A percentile compares a stretch with the other conserved stretches of the same genome.
Evolutionary conservation across 2,888 invertebrate genomes (phyloP).

Genomic region (Cheiracanthium punctorium): DNA sequence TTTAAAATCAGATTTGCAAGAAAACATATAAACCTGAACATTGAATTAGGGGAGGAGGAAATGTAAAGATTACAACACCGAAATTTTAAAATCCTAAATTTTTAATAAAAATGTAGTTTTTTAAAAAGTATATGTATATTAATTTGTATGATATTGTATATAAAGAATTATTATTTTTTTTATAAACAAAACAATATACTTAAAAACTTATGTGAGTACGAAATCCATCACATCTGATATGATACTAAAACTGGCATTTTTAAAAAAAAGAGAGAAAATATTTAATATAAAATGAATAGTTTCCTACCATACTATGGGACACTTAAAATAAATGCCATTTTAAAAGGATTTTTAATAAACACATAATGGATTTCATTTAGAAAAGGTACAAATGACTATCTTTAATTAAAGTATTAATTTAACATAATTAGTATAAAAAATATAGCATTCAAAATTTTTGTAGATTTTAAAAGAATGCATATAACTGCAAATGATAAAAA

Average conservation of each 20-base stretch:
- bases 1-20: not conserved
- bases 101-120: slow-evolving; percentile 9
- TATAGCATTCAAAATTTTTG: too few species aligned
- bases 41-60: not conserved
- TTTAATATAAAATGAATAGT: not conserved
- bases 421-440: too few species aligned
- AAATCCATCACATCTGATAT: slow-evolving; percentile 66
- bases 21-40: not conserved
- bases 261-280: too few species aligned
- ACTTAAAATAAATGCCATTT: too few species aligned
- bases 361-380: too few species aligned
- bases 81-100: slow-evolving; percentile 20
- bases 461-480: too few species aligned
- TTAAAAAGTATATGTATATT: slow-evolving; percentile 8
- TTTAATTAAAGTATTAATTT: too few species aligned
- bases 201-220: slow-evolving; percentile 35
- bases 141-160: slow-evolving; percentile 13
- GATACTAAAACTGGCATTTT: slow-evolving; percentile 66
- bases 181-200: slow-evolving; percentile 39
- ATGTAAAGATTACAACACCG: not conserved
- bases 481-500: too few species aligned
- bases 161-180: slow-evolving; percentile 14
- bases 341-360: too few species aligned
- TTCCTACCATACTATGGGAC: not conserved
- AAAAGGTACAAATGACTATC: too few species aligned